Percentiles rank a stretch among this genome's conserved stretches.
Conservation (phyloP, 2,113 vertebrate species). For the Labeo catla region DNA sequence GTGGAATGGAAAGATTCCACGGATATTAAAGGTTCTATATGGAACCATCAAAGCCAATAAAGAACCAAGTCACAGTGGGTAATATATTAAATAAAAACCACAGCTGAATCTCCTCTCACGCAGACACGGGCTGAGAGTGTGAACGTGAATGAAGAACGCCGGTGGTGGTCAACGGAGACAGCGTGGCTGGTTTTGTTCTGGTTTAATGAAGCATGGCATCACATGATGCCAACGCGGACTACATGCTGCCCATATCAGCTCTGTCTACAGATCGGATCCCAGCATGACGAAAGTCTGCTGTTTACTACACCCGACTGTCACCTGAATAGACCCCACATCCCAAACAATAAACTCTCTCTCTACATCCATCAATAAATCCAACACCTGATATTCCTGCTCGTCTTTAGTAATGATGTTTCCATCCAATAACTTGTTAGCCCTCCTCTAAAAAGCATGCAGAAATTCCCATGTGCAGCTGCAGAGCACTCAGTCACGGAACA, state of each 20-base stretch:
- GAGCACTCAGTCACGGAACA: neutral
- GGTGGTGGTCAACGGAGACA: constrained; percentile 50
- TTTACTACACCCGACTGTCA: neutral
- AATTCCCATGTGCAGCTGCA: constrained; percentile 22
- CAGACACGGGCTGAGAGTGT: constrained; percentile 27
- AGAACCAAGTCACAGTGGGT: neutral
- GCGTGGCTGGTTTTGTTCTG: constrained; percentile 60
- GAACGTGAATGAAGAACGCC: constrained; percentile 49
- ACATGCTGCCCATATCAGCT: constrained; percentile 50
- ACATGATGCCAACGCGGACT: constrained; percentile 54
- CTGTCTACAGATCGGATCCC: constrained; percentile 45
- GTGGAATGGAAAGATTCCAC: neutral
- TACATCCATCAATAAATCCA: constrained; percentile 59
- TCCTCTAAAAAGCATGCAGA: constrained; percentile 41
- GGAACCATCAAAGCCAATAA: neutral
- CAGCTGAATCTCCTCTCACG: constrained; percentile 38
- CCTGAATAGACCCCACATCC: constrained; percentile 11
- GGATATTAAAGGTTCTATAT: neutral
- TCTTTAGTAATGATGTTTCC: constrained; percentile 56
- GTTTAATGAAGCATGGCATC: constrained; percentile 65
- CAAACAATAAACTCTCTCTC: constrained; percentile 56
- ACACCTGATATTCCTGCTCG: constrained; percentile 63
- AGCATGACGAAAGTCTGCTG: constrained; percentile 52
- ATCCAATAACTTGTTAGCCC: constrained; percentile 58
- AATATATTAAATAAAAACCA: neutral